These are phyloP conservation scores for Xenotilapia longispinis DNA, from an alignment of 2,113 vertebrate species.

Conservation along the genomic window DNA sequence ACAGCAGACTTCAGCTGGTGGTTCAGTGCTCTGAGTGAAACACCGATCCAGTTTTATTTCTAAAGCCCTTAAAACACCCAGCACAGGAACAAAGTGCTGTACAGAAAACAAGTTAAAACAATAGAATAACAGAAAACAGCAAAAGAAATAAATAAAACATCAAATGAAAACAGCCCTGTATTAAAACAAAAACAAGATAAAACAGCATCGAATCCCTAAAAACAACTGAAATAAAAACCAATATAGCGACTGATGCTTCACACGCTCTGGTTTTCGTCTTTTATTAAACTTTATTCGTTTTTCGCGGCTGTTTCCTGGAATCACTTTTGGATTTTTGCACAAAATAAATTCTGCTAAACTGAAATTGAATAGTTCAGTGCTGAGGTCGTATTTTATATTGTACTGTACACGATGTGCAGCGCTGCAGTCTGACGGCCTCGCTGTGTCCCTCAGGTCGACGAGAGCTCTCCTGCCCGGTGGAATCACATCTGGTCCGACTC, in stretches of 20 bases:
- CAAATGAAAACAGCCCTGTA: rapidly evolving
- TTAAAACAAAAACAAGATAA: too few relatives aligned
- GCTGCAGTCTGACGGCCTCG: not conserved
- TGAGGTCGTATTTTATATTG: not conserved
- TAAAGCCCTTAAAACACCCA: too few relatives aligned
- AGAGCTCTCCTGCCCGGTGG: conserved; percentile 52
- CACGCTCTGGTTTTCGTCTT: rapidly evolving
- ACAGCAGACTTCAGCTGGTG: not conserved
- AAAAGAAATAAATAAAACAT: rapidly evolving
- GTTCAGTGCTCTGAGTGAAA: not conserved
- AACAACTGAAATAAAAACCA: too few relatives aligned
- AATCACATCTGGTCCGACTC: conserved; percentile 56
- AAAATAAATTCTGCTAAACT: not conserved
- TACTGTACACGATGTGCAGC: not conserved
- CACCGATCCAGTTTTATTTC: too few relatives aligned
- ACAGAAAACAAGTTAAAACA: too few relatives aligned
- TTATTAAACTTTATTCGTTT: not conserved
- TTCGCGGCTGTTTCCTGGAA: not conserved
- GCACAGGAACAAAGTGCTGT: too few relatives aligned
- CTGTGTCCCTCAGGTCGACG: conserved; percentile 45
- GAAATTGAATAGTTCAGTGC: not conserved
- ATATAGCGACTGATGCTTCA: not conserved
- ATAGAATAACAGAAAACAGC: too few relatives aligned
- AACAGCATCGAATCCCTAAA: rapidly evolving
- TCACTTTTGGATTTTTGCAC: not conserved